Conservation (phyloP, 2,797 vertebrate species). For the Eulemur coronatus region DNA sequence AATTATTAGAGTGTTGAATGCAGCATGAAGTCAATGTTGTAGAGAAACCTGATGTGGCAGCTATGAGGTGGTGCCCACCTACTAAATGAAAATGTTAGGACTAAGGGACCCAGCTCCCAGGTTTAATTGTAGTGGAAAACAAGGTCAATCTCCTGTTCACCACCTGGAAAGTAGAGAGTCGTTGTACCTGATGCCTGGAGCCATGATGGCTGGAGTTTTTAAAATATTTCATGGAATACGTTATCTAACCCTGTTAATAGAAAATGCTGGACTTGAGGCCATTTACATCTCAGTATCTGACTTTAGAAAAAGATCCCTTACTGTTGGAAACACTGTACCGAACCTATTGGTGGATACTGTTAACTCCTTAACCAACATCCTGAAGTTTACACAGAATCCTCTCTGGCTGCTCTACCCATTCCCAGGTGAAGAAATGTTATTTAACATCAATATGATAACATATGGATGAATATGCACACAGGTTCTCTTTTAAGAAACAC, state of each 20-base stretch:
- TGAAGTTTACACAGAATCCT: background rate
- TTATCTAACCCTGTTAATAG: background rate
- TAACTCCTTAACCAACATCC: background rate
- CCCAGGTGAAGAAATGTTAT: background rate
- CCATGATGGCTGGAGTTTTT: background rate
- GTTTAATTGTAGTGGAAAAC: background rate
- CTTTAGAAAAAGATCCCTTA: background rate
- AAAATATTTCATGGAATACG: background rate
- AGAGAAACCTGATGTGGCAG: slow-evolving; percentile 13
- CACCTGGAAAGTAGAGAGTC: background rate
- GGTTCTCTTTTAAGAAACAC: background rate
- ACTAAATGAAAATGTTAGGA: background rate
- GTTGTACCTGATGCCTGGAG: background rate
- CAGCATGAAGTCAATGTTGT: background rate
- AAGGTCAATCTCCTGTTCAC: background rate
- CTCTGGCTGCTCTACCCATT: background rate
- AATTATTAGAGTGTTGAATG: slow-evolving; percentile 8
- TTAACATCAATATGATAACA: background rate
- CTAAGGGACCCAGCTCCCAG: background rate
- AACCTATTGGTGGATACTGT: background rate
- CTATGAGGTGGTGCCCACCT: background rate
- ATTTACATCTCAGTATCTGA: background rate
- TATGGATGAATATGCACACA: background rate
- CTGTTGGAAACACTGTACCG: background rate
- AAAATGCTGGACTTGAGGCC: background rate